Base-by-base conservation (phyloP, 1,140 invertebrate genomes). In the Lasaia peninsularis region DNA sequence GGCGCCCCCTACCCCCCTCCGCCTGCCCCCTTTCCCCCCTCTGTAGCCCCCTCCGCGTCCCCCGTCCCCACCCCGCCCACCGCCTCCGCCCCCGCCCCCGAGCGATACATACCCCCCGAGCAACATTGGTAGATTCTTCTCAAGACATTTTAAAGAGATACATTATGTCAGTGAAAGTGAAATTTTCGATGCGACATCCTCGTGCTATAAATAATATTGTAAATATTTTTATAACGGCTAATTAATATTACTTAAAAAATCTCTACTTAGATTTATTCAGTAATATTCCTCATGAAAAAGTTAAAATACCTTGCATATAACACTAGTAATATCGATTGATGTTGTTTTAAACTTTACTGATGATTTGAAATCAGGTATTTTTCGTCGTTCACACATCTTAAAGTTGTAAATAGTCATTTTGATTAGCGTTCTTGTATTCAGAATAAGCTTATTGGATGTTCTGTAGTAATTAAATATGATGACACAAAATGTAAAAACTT, bases 51-150 rank as follows among this genome's bases (percentile, higher is more conserved):
- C 0, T n/a, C n/a, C n/a, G n/a, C n/a, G n/a, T n/a, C n/a, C n/a
- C 20, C 78, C 71, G 11, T 78, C 84, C 16, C 60, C 60, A 1
- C 67, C 54, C 49, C 56, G 49, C 52, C 53, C 14, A 60, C 85
- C 87, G 10, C 67, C 65, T 40, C 75, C 84, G 18, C 81, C 20
- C 11, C 52, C 33, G 52, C 52, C 61, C 83, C 90, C 0, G 90
- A 91, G 50, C 83, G 83, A 77, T 91, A 61, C 85, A 84, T 67
- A 78, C 91, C 84, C 71, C 89, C 58, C 73, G 92, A 88, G 65
- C 80, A 75, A 7, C 85, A 86, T 73, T 86, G 86, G 83, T 89
- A 81, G 75, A 69, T 48, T 24, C 10, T 52, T 53, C 58, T 40
- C 34, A 44, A 55, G 14, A 16, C 7, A 8, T 40, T 6, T 40